Base-by-base conservation (phyloP, 2,113 vertebrate species). In the Arenaria interpres region DNA sequence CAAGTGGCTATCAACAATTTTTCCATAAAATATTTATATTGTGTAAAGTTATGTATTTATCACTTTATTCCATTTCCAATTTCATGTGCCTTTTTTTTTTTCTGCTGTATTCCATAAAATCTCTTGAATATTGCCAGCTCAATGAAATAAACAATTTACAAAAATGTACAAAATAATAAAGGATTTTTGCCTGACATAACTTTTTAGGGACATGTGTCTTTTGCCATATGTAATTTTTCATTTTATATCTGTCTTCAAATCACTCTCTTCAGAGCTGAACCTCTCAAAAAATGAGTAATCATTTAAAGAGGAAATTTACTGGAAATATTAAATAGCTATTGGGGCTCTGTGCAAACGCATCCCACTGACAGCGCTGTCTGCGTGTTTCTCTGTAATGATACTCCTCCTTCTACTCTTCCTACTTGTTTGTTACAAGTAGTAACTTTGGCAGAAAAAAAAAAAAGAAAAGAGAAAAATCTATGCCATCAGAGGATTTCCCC, bases 321-420 rank as follows among this genome's bases (percentile, higher is more conserved):
- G 84, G 95, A 96, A 96, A 96, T 92, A 96, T 93, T 96, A 93
- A 89, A 96, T 95, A 96, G 72, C 59, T 95, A 46, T 5, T 77
- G 25, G 83, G 15, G n/a, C 32, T 93, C 37, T 71, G 32, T 74
- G 66, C 18, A 67, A 83, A 92, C 63, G 68, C 69, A 73, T 76
- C 72, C 75, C 57, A 86, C 78, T 95, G 85, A 83, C 62, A 93
- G 75, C 2, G 1, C 56, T 84, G 83, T 67, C 63, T 92, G 67
- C 53, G 57, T 18, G n/a, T 69, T 83, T 72, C 33, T 88, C 71
- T 85, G 33, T 56, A 66, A 84, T 69, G 67, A 77, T 89, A 80
- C 20, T 84, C 63, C 72, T 85, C 71, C 72, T 90, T 95, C 75
- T 33, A 53, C 28, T 90, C 37, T 80, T 92, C 50, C n/a, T 88